Base-by-base conservation (phyloP, 64 coral and sea anemone species). In the Stichodactyla mertensii region DNA sequence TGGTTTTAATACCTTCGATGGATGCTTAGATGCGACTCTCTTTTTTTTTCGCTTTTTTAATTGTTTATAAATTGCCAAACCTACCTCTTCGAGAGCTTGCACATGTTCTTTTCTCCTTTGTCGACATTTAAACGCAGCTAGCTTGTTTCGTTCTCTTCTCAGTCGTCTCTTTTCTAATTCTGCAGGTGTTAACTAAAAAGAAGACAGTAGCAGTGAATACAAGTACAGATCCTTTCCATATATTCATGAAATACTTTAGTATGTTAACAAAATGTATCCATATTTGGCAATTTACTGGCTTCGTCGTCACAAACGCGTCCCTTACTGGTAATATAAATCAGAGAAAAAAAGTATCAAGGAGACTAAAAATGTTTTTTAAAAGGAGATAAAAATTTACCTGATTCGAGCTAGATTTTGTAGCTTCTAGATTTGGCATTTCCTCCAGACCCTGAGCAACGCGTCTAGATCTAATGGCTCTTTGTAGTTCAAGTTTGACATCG, bases 51-150 rank as follows among this genome's bases (percentile, higher is more conserved):
- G 71, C n/a, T 31, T 82, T 64, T 28, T 82, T 23, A 15, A 36
- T 51, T 51, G 84, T 61, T 61, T 67, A 61, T 18, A 86, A 57
- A 6, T 77, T 60, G 5, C 27, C 66, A n/a, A 4, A 86, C 89
- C 89, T 61, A 99, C 97, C 52, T 95, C 88, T 70, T 94, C 91
- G 10, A 99, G 67, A 15, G 82, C 86, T 55, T 92, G 90, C 87
- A 99, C 88, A 64, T 99, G 97, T 81, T 99, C 93, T 70, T 99
- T 99, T 55, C 97, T 82, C 18, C 97, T 66, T 59, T 99, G 97
- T 55, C 97, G 89, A 51, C 97, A 99, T 86, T 92, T 94, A 55
- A 92, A 99, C 24, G 97, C 97, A 12, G 97, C 97, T 27, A 95
- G 51, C 82, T 99, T 99, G 71, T 99, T 99, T 86, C 97, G 80